Evolutionary conservation across 2,113 vertebrate genomes (phyloP).

Genomic region (Leptobrachium ailaonicum): DNA sequence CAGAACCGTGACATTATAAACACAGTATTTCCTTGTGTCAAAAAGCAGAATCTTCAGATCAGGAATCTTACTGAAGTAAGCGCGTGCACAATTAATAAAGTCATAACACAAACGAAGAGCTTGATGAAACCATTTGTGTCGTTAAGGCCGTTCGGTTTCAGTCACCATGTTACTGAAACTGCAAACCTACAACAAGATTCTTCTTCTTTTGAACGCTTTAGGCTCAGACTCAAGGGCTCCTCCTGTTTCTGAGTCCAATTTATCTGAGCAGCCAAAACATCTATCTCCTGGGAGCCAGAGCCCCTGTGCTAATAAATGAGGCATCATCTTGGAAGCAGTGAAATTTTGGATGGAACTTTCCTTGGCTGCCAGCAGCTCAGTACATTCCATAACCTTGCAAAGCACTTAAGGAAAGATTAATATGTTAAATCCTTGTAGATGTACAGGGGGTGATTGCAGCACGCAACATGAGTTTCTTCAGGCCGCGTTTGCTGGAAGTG

Average conservation of each 20-base stretch:
- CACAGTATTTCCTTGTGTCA: too few relatives aligned
- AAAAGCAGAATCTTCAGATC: too few relatives aligned
- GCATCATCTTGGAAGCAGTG: slow-evolving; percentile 61
- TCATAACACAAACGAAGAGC: too few relatives aligned
- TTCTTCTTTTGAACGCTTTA: neutral
- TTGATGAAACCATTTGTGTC: neutral
- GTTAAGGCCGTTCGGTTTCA: neutral
- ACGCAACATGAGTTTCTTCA: neutral
- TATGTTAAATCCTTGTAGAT: slow-evolving; percentile 43
- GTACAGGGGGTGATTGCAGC: slow-evolving; percentile 47
- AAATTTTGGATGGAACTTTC: slow-evolving; percentile 55
- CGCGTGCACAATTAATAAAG: too few relatives aligned
- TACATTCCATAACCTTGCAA: slow-evolving; percentile 50
- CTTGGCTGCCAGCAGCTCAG: slow-evolving; percentile 54
- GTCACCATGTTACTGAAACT: neutral
- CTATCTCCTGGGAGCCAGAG: slow-evolving; percentile 47
- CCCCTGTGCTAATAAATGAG: slow-evolving; percentile 59
- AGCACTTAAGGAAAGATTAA: slow-evolving; percentile 51
- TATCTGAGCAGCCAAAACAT: slow-evolving; percentile 24
- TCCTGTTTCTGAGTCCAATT: slow-evolving; percentile 28
- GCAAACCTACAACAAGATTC: neutral
- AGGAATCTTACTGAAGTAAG: too few relatives aligned
- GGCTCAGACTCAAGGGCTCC: slow-evolving; percentile 11
- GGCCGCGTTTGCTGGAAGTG: slow-evolving; percentile 41
- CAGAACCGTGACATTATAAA: too few relatives aligned